Base-by-base conservation (phyloP, 64 coral and sea anemone genomes). In the Pocillopora verrucosa region DNA sequence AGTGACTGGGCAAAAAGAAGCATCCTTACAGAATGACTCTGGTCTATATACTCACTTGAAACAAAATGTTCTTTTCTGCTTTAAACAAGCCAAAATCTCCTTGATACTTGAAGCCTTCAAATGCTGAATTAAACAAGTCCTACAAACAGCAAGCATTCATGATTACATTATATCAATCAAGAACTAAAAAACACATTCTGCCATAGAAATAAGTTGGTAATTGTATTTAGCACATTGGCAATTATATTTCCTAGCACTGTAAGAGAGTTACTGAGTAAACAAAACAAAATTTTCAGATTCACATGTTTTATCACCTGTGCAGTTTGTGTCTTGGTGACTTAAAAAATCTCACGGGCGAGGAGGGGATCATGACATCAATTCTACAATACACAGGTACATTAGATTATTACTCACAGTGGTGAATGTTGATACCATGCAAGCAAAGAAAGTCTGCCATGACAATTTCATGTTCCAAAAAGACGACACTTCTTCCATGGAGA, bases 381-480 rank as follows among this genome's bases (percentile, higher is more conserved):
- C 41, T 51, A 30, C 30, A 30, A 30, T 30, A 30, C 30, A 30
- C 30, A 30, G 30, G 30, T 30, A 30, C 15, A 67, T 30, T 37
- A 72, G 15, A 38, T 16, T 45, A 16, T 37, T 36, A 89, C 94
- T 92, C 83, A 99, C 97, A 77, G 97, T 99, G 19, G 97, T 99
- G 30, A 99, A 99, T 30, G 97, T 99, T 6, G 97, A 95, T 26
- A 99, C 91, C 97, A 99, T 99, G 17, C 93, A 95, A 84, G 94
- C 95, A 80, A 99, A 99, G 67, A 99, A 99, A 30, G 94, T 99
- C 78, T 95, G 94, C 97, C 97, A 99, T 4, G 97, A 99, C 5
- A 99, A 76, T 41, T 99, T 99, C 97, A 99, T 99, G 79, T 99
- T 99, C 97, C 97, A 99, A 73, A 99, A 99, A 12, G 97, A 99